These are phyloP conservation scores for Steinernema hermaphroditum DNA, from an alignment of 2,888 invertebrate species.

Conservation along the genomic window DNA sequence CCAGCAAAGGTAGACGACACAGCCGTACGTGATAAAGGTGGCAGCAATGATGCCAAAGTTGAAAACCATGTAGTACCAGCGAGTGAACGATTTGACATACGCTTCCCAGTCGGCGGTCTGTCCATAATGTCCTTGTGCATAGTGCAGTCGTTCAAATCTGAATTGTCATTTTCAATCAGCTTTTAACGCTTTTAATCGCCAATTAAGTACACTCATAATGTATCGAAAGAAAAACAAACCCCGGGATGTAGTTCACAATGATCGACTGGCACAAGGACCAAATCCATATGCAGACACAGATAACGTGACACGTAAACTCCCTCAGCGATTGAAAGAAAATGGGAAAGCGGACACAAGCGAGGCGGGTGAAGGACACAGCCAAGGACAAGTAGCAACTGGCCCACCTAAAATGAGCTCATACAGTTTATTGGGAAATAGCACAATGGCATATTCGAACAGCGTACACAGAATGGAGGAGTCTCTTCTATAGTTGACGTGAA, in stretches of 20 bases:
- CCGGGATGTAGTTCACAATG: neutral
- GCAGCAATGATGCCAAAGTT: neutral
- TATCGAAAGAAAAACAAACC: no score
- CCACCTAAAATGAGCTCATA: neutral
- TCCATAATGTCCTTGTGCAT: neutral
- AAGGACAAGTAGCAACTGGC: neutral
- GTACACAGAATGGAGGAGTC: no score
- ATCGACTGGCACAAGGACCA: neutral
- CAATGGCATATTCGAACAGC: no score
- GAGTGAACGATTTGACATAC: slow-evolving; percentile 1
- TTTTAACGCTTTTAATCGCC: neutral
- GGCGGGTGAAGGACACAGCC: neutral
- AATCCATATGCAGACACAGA: neutral
- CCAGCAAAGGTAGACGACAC: neutral
- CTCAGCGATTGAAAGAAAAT: neutral
- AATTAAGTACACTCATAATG: no score
- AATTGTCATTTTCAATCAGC: neutral
- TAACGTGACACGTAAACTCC: neutral
- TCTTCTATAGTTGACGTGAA: no score
- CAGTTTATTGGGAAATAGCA: no score
- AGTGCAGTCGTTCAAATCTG: slow-evolving; percentile 1
- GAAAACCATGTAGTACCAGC: neutral
- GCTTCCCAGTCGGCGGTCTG: neutral
- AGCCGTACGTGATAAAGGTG: neutral
- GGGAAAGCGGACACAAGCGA: neutral